These are phyloP conservation scores for Asteroscopus sphinx DNA, from an alignment of 2,888 invertebrate genomes.

Conservation along the genomic window DNA sequence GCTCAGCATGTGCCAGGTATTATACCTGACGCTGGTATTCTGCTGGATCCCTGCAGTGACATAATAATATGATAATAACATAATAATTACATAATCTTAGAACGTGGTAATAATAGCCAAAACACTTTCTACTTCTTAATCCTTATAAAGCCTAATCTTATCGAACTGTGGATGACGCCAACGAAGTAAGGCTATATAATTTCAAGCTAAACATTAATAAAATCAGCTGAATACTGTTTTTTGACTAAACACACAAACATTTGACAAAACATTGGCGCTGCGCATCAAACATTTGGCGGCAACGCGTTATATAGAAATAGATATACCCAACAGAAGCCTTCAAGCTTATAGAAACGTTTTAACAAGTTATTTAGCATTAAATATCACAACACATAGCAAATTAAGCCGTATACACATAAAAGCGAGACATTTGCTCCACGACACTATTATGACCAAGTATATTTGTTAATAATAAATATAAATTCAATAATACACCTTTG, in stretches of 20 bases:
- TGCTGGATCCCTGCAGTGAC: no score
- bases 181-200: conserved; percentile 55
- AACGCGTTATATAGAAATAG: conserved; percentile 67
- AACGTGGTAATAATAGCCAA: conserved; percentile 14
- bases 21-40: no score
- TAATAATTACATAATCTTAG: no score
- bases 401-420: conserved; percentile 78
- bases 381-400: conserved; percentile 85
- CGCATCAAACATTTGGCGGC: conserved; percentile 59
- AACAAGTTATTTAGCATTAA: conserved; percentile 70
- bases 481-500: conserved; percentile 4
- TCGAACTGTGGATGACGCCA: conserved; percentile 49
- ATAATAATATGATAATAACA: no score
- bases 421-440: conserved; percentile 50
- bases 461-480: no score
- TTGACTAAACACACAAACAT: conserved; percentile 64
- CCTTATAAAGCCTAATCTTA: conserved; percentile 28
- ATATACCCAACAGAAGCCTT: conserved; percentile 79
- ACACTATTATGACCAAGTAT: conserved; percentile 20
- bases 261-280: conserved; percentile 57
- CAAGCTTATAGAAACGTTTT: conserved; percentile 67
- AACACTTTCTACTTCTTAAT: conserved; percentile 9
- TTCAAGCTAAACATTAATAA: conserved; percentile 58
- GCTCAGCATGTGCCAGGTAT: no score
- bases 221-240: conserved; percentile 61